phyloP scores from a whole-genome alignment of 2,888 invertebrate genomes.

The Orchestes rusci region DNA sequence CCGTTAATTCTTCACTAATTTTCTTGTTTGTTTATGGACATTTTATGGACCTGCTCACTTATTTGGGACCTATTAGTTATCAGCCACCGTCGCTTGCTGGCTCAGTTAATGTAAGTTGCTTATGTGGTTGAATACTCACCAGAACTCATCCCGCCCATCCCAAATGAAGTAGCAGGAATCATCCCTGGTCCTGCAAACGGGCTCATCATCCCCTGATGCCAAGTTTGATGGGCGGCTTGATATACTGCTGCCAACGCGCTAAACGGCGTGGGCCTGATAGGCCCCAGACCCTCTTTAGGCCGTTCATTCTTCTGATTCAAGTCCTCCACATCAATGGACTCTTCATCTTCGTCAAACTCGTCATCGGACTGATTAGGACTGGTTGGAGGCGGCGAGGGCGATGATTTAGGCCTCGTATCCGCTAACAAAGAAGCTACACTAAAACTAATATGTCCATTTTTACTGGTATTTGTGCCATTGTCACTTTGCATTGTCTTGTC shows the following conservation, averaged over 20 bases:
- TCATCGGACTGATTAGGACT: slow-evolving; percentile 48
- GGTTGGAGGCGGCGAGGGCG: slow-evolving; percentile 45
- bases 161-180: slow-evolving; percentile 52
- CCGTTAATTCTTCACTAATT: slow-evolving; percentile 33
- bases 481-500: slow-evolving; percentile 37
- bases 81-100: too few relatives aligned
- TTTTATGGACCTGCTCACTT: slow-evolving; percentile 24
- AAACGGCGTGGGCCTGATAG: slow-evolving; percentile 71
- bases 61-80: too few relatives aligned
- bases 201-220: slow-evolving; percentile 53
- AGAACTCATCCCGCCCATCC: slow-evolving; percentile 42
- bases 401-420: slow-evolving; percentile 62
- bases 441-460: slow-evolving; percentile 68
- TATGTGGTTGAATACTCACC: too few relatives aligned
- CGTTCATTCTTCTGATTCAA: slow-evolving; percentile 52
- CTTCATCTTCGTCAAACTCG: slow-evolving; percentile 54
- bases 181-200: slow-evolving; percentile 51
- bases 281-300: slow-evolving; percentile 47
- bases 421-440: slow-evolving; percentile 83
- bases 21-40: slow-evolving; percentile 28
- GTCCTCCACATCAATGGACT: slow-evolving; percentile 70
- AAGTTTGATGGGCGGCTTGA: slow-evolving; percentile 44
- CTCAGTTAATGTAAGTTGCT: too few relatives aligned
- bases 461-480: slow-evolving; percentile 35
- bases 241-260: slow-evolving; percentile 64